Percentiles rank a stretch among this genome's conserved stretches.
These are phyloP conservation scores for Caenorhabditis doughertyi DNA, from an alignment of 2,888 invertebrate genomes.

Conservation along the genomic window DNA sequence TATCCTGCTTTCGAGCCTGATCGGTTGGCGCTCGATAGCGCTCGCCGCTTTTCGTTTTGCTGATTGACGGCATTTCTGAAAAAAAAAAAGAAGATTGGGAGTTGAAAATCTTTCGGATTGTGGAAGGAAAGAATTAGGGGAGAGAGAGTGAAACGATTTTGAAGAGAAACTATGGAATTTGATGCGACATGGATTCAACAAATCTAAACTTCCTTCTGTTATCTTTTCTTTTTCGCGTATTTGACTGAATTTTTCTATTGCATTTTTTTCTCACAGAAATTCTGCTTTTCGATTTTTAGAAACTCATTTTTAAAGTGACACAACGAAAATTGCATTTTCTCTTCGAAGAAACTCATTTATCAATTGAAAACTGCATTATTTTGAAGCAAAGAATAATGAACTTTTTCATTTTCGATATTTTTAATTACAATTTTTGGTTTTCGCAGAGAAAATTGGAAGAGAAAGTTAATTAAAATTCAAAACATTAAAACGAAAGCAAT, in stretches of 20 bases:
- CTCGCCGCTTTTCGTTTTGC: slow-evolving; percentile 72
- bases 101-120: too few relatives aligned
- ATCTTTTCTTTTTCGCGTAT: too few relatives aligned
- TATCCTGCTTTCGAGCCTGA: slow-evolving; percentile 72
- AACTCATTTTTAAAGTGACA: not conserved
- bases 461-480: too few relatives aligned
- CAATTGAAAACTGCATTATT: not conserved
- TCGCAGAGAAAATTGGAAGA: slow-evolving; percentile 1
- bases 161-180: not conserved
- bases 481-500: too few relatives aligned
- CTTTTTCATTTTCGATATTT: not conserved
- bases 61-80: slow-evolving; percentile 64
- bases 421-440: not conserved
- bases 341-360: not conserved
- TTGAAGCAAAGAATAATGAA: not conserved
- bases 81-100: slow-evolving; percentile 13
- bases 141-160: slow-evolving; percentile 11
- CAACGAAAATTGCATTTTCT: not conserved
- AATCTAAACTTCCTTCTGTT: too few relatives aligned
- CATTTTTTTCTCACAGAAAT: too few relatives aligned
- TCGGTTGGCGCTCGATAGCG: slow-evolving; percentile 72
- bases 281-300: too few relatives aligned
- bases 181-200: too few relatives aligned
- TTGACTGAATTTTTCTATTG: too few relatives aligned
- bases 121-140: too few relatives aligned